Conservation (phyloP, 2,888 invertebrate genomes). For the Philereme transversata region DNA sequence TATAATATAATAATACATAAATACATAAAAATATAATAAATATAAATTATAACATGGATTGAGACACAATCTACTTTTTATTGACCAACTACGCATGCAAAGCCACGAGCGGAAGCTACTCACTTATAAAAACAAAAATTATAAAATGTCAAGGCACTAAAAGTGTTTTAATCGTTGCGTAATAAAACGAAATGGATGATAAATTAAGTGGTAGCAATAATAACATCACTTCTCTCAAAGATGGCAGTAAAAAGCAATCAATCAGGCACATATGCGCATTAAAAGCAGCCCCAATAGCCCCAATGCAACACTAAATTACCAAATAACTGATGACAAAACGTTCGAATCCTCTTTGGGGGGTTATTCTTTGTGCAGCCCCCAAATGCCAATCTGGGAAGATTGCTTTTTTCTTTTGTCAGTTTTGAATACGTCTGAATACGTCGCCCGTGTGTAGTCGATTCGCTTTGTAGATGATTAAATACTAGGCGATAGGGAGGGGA, state of each 20-base stretch:
- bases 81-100: too few species aligned
- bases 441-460: constrained; percentile 49
- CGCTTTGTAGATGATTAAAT: constrained; percentile 82
- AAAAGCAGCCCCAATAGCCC: constrained; percentile 73
- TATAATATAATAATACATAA: too few species aligned
- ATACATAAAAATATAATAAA: too few species aligned
- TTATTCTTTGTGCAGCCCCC: constrained; percentile 69
- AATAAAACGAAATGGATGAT: constrained; percentile 5
- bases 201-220: constrained; percentile 6
- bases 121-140: too few species aligned
- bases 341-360: constrained; percentile 48
- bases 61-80: too few species aligned
- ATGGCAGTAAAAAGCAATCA: constrained; percentile 66
- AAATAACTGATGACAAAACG: constrained; percentile 78
- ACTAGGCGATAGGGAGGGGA: constrained; percentile 54
- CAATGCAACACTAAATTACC: constrained; percentile 80
- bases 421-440: constrained; percentile 76
- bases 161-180: not conserved
- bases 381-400: constrained; percentile 82
- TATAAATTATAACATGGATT: too few species aligned
- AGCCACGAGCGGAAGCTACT: too few species aligned
- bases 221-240: constrained; percentile 22
- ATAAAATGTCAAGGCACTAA: not conserved
- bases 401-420: constrained; percentile 84
- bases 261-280: constrained; percentile 68